These are phyloP conservation scores for Electrophaes corylata DNA, from an alignment of 2,888 invertebrate species.

Conservation along the genomic window DNA sequence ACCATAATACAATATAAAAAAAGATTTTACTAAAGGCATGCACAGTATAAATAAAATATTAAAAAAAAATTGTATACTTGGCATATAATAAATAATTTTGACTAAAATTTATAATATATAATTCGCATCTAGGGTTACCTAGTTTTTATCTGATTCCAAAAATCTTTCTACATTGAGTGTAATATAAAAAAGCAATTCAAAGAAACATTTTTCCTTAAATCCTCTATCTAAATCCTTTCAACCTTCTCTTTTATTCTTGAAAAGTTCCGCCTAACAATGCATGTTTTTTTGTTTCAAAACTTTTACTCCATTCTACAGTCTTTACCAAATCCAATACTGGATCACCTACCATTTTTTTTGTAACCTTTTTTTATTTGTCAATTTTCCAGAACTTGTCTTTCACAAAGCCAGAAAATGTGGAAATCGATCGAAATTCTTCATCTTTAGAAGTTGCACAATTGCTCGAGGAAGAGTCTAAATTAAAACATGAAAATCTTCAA, in stretches of 20 bases:
- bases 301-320: constrained; percentile 4
- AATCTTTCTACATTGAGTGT: not conserved
- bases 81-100: not conserved
- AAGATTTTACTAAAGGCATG: too few species aligned
- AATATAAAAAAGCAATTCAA: not conserved
- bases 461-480: constrained; percentile 90
- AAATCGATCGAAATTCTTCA: constrained; percentile 85
- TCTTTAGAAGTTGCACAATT: constrained; percentile 90
- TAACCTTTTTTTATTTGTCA: constrained; percentile 40
- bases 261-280: constrained; percentile 38
- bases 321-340: constrained; percentile 10
- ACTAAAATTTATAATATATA: not conserved
- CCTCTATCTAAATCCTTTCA: constrained; percentile 2
- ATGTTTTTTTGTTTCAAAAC: constrained; percentile 41
- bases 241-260: constrained; percentile 1
- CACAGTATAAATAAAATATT: too few species aligned
- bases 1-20: too few species aligned
- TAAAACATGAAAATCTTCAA: constrained; percentile 93
- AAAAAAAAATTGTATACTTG: not conserved
- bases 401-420: constrained; percentile 71
- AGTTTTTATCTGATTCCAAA: not conserved
- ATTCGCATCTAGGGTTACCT: not conserved
- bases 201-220: not conserved
- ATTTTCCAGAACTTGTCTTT: constrained; percentile 67
- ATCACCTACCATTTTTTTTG: constrained; percentile 45